These are phyloP conservation scores for Sitta europaea DNA, from an alignment of 2,113 vertebrate genomes.

Conservation along the genomic window DNA sequence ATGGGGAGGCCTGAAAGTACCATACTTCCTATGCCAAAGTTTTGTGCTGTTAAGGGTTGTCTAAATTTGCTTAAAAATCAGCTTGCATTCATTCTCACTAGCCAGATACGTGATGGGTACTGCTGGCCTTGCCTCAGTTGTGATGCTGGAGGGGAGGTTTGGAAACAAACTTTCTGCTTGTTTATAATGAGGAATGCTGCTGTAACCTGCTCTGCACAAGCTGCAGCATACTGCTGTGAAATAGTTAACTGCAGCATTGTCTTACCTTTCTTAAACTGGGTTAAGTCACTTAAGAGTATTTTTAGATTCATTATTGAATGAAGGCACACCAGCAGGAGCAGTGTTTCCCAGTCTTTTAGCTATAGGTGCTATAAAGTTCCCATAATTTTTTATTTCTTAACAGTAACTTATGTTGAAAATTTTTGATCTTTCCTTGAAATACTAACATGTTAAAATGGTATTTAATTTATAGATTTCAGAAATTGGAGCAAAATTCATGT, in stretches of 20 bases:
- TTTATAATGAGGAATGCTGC: background rate
- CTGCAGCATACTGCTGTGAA: background rate
- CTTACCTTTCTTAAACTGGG: background rate
- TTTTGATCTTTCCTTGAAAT: background rate
- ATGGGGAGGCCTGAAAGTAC: background rate
- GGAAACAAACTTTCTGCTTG: background rate
- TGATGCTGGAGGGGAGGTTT: background rate
- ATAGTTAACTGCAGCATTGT: background rate
- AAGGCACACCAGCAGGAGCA: background rate
- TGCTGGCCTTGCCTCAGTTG: background rate
- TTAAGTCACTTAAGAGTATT: constrained; percentile 59
- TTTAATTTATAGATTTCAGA: constrained; percentile 84
- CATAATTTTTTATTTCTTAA: background rate
- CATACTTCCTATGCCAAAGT: background rate
- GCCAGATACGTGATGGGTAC: accelerated
- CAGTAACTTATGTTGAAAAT: background rate
- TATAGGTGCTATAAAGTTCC: background rate
- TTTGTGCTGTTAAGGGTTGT: background rate
- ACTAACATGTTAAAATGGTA: background rate
- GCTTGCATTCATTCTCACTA: background rate
- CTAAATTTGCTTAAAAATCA: background rate
- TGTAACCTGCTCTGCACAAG: background rate
- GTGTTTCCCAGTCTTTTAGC: background rate
- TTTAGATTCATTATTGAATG: background rate
- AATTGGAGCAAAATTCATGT: constrained; percentile 95